Conservation (phyloP, 2,888 invertebrate species). For the Orgyia antiqua region DNA sequence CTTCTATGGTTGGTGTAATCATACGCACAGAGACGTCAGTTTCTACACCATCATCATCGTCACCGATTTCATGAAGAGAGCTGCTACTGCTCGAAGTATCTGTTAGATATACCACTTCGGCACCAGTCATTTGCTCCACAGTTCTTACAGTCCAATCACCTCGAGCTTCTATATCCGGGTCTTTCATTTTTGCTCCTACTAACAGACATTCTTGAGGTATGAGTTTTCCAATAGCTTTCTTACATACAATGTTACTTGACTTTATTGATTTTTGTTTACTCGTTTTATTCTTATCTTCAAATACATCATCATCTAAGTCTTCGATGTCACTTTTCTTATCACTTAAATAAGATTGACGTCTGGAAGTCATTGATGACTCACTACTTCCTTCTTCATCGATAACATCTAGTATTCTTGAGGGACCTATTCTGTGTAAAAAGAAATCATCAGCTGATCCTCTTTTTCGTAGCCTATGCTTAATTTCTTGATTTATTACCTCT, state of each 20-base stretch:
- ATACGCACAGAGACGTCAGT: constrained; percentile 68
- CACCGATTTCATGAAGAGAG: constrained; percentile 75
- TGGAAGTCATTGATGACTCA: constrained; percentile 79
- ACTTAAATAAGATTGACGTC: constrained; percentile 72
- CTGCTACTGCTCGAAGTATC: constrained; percentile 82
- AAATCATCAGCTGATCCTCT: constrained; percentile 61
- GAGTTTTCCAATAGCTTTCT: constrained; percentile 49
- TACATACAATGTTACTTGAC: constrained; percentile 32
- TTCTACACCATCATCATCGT: constrained; percentile 67
- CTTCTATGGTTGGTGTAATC: constrained; percentile 72
- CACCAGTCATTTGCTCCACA: constrained; percentile 75
- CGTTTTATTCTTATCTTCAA: constrained; percentile 49
- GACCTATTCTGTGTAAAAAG: constrained; percentile 66
- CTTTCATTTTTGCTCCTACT: constrained; percentile 80
- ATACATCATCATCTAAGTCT: constrained; percentile 72
- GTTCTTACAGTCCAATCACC: constrained; percentile 73
- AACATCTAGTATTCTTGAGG: constrained; percentile 84
- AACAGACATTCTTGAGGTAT: constrained; percentile 72
- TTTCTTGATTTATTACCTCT: constrained; percentile 62
- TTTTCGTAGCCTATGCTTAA: constrained; percentile 58
- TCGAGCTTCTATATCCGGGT: constrained; percentile 76
- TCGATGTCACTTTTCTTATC: constrained; percentile 67
- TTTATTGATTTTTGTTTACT: constrained; percentile 29
- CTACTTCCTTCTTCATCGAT: constrained; percentile 87
- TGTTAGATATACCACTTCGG: constrained; percentile 83